Percentiles rank a stretch among this genome's conserved stretches.
Evolutionary conservation across 2,797 vertebrate species (phyloP).

Genomic region (Morus bassanus): DNA sequence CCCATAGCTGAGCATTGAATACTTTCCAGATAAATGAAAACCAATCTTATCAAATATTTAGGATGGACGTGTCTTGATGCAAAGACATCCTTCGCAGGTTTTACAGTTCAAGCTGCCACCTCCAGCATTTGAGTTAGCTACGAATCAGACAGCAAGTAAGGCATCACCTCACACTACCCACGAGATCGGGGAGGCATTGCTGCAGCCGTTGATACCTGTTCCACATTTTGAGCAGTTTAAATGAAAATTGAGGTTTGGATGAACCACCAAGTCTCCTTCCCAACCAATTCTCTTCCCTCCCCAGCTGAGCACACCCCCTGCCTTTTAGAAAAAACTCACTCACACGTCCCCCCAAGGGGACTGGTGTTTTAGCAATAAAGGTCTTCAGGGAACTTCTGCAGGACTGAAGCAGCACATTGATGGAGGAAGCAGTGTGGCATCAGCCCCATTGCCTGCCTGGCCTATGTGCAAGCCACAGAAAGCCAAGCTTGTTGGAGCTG

Average conservation of each 20-base stretch:
- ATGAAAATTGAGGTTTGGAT: background rate
- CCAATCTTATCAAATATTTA: background rate
- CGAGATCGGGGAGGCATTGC: accelerated
- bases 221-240: background rate
- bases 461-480: background rate
- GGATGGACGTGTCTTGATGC: background rate
- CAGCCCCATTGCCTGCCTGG: background rate
- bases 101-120: background rate
- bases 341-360: accelerated
- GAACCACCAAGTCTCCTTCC: background rate
- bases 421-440: background rate
- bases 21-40: background rate
- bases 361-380: background rate
- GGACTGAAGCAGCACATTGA: background rate
- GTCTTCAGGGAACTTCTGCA: background rate
- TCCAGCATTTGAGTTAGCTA: background rate
- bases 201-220: background rate
- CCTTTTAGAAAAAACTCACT: background rate
- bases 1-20: background rate
- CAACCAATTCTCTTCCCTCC: background rate
- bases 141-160: background rate
- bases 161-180: background rate
- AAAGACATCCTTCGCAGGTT: background rate
- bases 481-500: background rate
- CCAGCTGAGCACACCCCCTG: background rate